Base-by-base conservation (phyloP, 2,113 vertebrate genomes). In the Mesembrinibis cayennensis region DNA sequence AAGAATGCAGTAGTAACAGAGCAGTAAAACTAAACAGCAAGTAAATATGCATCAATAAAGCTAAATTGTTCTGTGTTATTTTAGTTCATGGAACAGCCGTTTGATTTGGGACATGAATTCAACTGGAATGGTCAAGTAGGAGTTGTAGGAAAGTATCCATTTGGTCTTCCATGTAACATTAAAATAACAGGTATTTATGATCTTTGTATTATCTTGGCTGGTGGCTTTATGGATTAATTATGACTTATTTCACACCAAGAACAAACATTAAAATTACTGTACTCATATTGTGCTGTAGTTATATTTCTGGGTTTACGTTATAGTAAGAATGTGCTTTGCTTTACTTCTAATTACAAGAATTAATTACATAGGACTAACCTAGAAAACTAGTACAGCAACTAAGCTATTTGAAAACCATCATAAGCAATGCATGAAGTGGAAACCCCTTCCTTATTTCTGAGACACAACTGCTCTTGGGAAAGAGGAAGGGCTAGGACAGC, bases 161-260 rank as follows among this genome's bases (percentile, higher is more conserved):
- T 98, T 98, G 99, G 99, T 94, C 99, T 99, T 96, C 99, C 99
- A 12, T 98, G 98, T 97, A 99, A 99, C 97, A 99, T 99, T 97
- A 98, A 99, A 97, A 98, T 99, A 96, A 99, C 98, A 98, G 99
- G 99, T 99, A 98, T 97, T 95, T 96, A 86, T 82, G 50, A 78
- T 84, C 34, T 91, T 92, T 93, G 4, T 76, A n/a, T 96, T 91
- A 49, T 34, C 36, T 71, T 81, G 45, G 23, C 42, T 87, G 44
- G 44, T 93, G 40, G 27, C 53, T 85, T 77, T 50, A 36, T 30
- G 22, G 32, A 67, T 93, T 72, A 61, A 52, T 79, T 65, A 34
- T 85, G 20, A 36, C 34, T 69, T 69, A 45, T 15, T 90, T 95
- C 63, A 69, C 36, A 82, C 13, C 5, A 78, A 79, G 38, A 69